Evolutionary conservation across 2,113 vertebrate genomes (phyloP).

Genomic region (Dendrocopos noguchii): DNA sequence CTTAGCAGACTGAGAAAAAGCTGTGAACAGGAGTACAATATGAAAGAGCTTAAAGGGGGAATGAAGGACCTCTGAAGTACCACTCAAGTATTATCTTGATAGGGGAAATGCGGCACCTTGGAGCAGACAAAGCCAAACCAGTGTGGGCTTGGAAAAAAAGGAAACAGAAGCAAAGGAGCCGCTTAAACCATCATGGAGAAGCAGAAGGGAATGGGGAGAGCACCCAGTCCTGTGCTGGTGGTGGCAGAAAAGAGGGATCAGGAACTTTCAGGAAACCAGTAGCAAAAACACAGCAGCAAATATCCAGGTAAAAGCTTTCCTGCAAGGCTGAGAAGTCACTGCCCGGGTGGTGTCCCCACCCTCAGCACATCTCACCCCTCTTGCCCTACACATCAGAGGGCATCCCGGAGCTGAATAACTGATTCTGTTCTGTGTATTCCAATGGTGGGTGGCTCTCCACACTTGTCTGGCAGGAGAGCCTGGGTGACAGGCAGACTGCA

Average conservation of each 20-base stretch:
- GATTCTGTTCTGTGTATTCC: background rate
- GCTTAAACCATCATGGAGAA: background rate
- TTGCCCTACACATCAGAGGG: background rate
- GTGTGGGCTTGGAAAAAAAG: background rate
- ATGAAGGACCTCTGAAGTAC: background rate
- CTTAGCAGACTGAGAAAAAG: background rate
- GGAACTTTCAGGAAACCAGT: background rate
- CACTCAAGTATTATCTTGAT: accelerated
- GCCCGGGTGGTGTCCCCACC: background rate
- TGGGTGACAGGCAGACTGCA: background rate
- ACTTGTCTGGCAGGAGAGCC: background rate
- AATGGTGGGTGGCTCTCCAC: background rate
- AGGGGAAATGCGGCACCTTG: accelerated
- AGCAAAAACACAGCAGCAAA: background rate
- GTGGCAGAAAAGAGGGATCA: background rate
- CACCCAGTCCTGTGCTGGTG: background rate
- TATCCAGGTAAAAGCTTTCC: background rate
- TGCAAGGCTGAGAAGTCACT: background rate
- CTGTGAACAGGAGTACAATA: background rate
- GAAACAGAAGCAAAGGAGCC: background rate
- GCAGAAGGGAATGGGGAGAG: background rate
- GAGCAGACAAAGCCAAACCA: background rate
- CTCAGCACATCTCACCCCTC: background rate
- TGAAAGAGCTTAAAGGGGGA: background rate
- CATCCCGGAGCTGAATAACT: background rate